phyloP scores from a whole-genome alignment of 2,113 vertebrate genomes.

The Tapirus terrestris region DNA sequence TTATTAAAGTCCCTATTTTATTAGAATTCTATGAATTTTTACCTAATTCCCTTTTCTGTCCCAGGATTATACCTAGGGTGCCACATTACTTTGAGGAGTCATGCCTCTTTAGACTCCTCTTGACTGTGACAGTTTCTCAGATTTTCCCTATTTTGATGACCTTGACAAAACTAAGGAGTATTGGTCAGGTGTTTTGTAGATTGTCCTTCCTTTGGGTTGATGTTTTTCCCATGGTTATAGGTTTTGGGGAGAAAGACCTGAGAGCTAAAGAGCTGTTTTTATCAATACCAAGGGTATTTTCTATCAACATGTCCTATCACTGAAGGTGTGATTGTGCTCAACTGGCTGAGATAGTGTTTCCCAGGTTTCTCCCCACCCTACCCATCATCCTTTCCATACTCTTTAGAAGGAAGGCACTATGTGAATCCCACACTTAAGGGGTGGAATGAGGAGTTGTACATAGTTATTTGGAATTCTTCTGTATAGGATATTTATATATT shows the following conservation, averaged over 20 bases:
- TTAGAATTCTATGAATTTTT: no score
- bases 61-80: no score
- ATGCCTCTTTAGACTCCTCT: not conserved
- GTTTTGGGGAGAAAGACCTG: not conserved
- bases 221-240: not conserved
- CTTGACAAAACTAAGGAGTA: not conserved
- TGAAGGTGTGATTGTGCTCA: not conserved
- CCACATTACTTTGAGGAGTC: not conserved
- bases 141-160: not conserved
- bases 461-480: not conserved
- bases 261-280: not conserved
- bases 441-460: fast-evolving
- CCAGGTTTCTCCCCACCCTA: not conserved
- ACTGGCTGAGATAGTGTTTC: not conserved
- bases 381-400: no score
- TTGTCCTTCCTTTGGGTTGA: not conserved
- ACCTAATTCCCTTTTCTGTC: no score
- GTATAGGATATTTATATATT: not conserved
- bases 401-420: not conserved
- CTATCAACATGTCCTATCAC: not conserved
- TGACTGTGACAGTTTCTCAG: not conserved
- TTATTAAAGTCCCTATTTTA: no score
- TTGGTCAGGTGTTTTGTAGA: not conserved
- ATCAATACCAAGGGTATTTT: not conserved
- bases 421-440: not conserved